phyloP scores from a whole-genome alignment of 1,140 invertebrate species.

The Galleria mellonella region DNA sequence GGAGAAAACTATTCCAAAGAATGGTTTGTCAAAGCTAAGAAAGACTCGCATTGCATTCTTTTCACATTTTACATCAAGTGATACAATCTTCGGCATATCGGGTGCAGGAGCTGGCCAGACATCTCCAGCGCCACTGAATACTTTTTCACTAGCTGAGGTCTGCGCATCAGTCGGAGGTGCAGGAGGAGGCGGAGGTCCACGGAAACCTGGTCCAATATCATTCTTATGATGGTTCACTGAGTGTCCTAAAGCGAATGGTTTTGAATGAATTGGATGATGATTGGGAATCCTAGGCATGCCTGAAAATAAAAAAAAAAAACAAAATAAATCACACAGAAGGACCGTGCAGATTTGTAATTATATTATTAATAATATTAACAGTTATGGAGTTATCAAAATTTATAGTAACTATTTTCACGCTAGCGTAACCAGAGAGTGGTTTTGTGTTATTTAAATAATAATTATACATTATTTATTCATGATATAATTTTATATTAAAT shows the following conservation, averaged over 20 bases:
- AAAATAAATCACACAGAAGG: neutral
- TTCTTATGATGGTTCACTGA: slow-evolving; percentile 70
- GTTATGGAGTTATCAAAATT: too few relatives aligned
- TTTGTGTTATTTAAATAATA: too few relatives aligned
- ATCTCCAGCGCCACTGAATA: slow-evolving; percentile 78
- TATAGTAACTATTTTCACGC: too few relatives aligned
- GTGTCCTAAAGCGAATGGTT: slow-evolving; percentile 63
- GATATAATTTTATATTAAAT: too few relatives aligned
- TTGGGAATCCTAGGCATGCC: slow-evolving; percentile 66
- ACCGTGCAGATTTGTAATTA: too few relatives aligned
- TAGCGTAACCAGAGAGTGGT: too few relatives aligned
- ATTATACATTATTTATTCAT: too few relatives aligned
- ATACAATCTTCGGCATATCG: slow-evolving; percentile 94
- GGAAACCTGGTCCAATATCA: slow-evolving; percentile 72
- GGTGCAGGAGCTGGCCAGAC: slow-evolving; percentile 86
- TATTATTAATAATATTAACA: neutral
- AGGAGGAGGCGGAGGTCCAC: slow-evolving; percentile 78
- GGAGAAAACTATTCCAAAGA: slow-evolving; percentile 95
- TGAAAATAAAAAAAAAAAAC: slow-evolving; percentile 25
- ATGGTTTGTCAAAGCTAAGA: slow-evolving; percentile 94
- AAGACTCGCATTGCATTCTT: slow-evolving; percentile 95
- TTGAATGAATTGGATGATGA: slow-evolving; percentile 69
- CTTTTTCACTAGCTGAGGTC: slow-evolving; percentile 67
- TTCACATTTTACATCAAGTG: slow-evolving; percentile 94
- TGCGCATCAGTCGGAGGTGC: slow-evolving; percentile 69